phyloP scores from a whole-genome alignment of 2,888 invertebrate species.

The Troides oblongomaculatus region DNA sequence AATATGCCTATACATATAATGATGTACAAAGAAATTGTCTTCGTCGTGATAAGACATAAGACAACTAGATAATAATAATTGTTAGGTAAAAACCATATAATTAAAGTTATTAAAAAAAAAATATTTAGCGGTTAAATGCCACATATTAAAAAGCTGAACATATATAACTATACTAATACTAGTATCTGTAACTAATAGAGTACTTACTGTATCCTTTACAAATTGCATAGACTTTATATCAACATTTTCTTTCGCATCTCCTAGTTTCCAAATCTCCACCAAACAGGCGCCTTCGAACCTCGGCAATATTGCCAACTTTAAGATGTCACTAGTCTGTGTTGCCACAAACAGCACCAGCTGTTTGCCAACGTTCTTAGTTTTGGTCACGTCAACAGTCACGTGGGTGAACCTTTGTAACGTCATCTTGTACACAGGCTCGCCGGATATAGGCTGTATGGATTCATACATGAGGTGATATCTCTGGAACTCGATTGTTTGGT shows the following conservation, averaged over 20 bases:
- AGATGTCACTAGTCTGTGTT: conserved; percentile 86
- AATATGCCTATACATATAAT: too few species aligned
- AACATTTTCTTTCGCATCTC: conserved; percentile 74
- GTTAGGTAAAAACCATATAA: too few species aligned
- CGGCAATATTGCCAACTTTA: conserved; percentile 89
- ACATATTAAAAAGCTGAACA: too few species aligned
- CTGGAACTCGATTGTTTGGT: conserved; percentile 82
- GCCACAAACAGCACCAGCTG: conserved; percentile 91
- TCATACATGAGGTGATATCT: conserved; percentile 93
- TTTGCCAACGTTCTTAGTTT: conserved; percentile 84
- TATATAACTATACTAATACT: too few species aligned
- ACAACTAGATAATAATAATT: too few species aligned
- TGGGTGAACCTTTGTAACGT: conserved; percentile 87
- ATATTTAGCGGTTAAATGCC: background rate
- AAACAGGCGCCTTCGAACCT: conserved; percentile 86
- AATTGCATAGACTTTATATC: conserved; percentile 86
- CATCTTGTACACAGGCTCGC: conserved; percentile 84
- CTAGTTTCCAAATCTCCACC: conserved; percentile 90
- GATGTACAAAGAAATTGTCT: too few species aligned
- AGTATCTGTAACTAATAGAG: too few species aligned
- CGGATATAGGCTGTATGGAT: conserved; percentile 87
- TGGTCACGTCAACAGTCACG: conserved; percentile 89
- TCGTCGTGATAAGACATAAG: too few species aligned
- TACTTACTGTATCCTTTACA: conserved; percentile 86
- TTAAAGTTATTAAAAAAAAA: too few species aligned